Evolutionary conservation across 2,888 invertebrate species (phyloP), one percentile per base, ranked within the genome.

Genomic region (Apodemia hepburni): DNA sequence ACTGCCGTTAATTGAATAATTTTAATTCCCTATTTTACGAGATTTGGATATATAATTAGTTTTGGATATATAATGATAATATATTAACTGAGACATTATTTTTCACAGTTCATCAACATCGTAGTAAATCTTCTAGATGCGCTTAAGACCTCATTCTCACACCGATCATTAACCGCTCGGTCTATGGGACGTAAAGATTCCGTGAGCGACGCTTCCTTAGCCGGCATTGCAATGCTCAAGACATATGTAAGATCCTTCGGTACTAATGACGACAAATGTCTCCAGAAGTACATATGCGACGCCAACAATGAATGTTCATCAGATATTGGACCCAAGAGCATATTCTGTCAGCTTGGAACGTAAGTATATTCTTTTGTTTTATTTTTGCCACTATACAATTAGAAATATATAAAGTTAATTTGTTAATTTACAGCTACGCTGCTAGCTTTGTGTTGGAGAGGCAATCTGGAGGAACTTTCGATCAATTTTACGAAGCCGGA

Each of bases 321-420:
- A 60, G 97, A 97, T 79, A 94, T 95, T 69, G 95, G 95, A 85
- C 92, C 95, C 86, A 93, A 95, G 92, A 96, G 96, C 75, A 95
- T 98, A 74, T 97, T 97, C 93, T 98, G 98, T 78, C 97, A 98
- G 87, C 93, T 98, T 75, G 97, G 97, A 95, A 96, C 97, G 97
- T 98, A 90, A 95, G 97, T 94, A 51, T 11, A 54, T 47, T 17
- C 12, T 9, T 51, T 22, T 51, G 51, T 5, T 51, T 11, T 11
- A 22, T 51, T 51, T 5, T 51, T 12, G 12, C 12, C 38, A 12
- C 11, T 38, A 3, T 38, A 3, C 3, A 38, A 4, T 38, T 9
- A 5, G 18, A 51, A 18, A 51, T 22, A 22, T 51, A 51, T 12
- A 5, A 51, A 51, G 12, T 2, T 60, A 22, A 58, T 59, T 63